Evolutionary conservation across 1,140 invertebrate species (phyloP).

Genomic region (Orius insidiosus): DNA sequence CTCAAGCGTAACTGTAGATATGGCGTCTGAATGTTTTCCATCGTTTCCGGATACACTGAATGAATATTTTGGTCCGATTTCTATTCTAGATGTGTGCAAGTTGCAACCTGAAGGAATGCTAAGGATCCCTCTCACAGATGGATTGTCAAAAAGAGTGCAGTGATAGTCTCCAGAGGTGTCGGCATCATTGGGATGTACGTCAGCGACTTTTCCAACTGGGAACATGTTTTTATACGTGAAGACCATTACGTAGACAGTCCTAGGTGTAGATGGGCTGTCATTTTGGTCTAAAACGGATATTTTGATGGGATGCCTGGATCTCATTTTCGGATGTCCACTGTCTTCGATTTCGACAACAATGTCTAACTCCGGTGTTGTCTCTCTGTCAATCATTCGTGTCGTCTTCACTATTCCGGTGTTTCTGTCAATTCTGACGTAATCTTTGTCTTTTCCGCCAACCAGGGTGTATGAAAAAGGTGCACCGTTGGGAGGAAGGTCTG

Average conservation of each 20-base stretch:
- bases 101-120: conserved; percentile 60
- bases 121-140: conserved; percentile 39
- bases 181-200: conserved; percentile 78
- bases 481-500: conserved; percentile 79
- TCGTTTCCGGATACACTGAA: conserved; percentile 74
- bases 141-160: conserved; percentile 53
- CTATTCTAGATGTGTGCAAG: conserved; percentile 49
- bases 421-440: conserved; percentile 56
- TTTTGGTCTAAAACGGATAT: conserved; percentile 77
- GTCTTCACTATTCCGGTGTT: conserved; percentile 65
- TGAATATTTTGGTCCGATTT: conserved; percentile 43
- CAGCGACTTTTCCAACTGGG: conserved; percentile 64
- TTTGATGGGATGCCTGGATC: conserved; percentile 52
- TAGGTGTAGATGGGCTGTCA: conserved; percentile 71
- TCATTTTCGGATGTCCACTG: conserved; percentile 66
- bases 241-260: conserved; percentile 65
- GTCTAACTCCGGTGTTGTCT: conserved; percentile 53
- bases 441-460: conserved; percentile 57
- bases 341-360: conserved; percentile 74
- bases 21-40: conserved; percentile 66
- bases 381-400: conserved; percentile 61
- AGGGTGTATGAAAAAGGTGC: conserved; percentile 72
- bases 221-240: conserved; percentile 53
- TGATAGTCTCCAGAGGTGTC: conserved; percentile 74
- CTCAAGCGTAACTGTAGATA: conserved; percentile 65